These are phyloP conservation scores for Sarcophaga variegata DNA, from an alignment of 2,888 invertebrate genomes.

Conservation along the genomic window DNA sequence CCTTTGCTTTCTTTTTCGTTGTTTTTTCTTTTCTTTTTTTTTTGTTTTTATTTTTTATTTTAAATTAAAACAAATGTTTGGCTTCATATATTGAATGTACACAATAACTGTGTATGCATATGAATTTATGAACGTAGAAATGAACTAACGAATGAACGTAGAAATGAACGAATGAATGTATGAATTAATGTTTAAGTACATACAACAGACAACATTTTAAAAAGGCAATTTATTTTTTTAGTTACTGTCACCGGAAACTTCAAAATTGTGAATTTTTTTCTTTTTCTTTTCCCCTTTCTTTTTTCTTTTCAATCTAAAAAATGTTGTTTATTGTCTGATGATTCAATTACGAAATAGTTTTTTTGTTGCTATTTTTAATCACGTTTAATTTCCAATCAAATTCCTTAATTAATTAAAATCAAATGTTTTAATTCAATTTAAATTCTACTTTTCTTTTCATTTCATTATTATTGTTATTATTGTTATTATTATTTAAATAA, in stretches of 20 bases:
- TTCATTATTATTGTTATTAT: too few relatives aligned
- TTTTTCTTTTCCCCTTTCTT: constrained; percentile 4
- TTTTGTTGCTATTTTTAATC: neutral
- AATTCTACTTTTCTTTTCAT: neutral
- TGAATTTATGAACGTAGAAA: neutral
- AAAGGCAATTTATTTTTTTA: constrained; percentile 8
- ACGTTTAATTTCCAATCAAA: constrained; percentile 1
- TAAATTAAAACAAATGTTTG: constrained; percentile 62
- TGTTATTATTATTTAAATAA: constrained; percentile 36
- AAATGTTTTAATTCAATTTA: constrained; percentile 48
- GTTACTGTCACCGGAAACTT: constrained; percentile 46
- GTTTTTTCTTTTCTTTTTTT: constrained; percentile 33
- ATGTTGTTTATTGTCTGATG: constrained; percentile 31
- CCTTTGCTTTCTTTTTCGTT: too few relatives aligned
- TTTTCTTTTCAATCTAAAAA: constrained; percentile 18
- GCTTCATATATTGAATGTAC: constrained; percentile 39
- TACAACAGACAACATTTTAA: neutral
- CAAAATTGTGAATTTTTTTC: constrained; percentile 14
- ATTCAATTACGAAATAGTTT: constrained; percentile 30
- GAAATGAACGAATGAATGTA: neutral
- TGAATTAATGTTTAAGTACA: constrained; percentile 2
- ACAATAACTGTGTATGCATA: neutral
- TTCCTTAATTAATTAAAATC: constrained; percentile 20
- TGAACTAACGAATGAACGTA: neutral
- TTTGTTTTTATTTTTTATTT: constrained; percentile 9